These are phyloP conservation scores for Anneissia japonica DNA, from an alignment of 35 echinoderm and acorn worm species.

Conservation along the genomic window DNA sequence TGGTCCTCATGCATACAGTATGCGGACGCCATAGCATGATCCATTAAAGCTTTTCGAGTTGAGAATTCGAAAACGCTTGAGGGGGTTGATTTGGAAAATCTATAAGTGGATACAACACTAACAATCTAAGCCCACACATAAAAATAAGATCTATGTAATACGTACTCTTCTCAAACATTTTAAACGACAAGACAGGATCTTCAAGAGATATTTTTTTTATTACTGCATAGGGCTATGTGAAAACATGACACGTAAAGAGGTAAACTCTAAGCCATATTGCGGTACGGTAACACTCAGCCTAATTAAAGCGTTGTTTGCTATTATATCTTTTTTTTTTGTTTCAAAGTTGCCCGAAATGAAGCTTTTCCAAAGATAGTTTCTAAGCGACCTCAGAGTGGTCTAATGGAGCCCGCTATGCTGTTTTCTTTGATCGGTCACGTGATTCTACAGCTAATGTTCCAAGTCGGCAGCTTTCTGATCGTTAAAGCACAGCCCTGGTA, in stretches of 20 bases:
- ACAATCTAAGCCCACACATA: too few species aligned
- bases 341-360: constrained; percentile 74
- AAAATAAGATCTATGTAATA: too few species aligned
- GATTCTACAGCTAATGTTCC: constrained; percentile 61
- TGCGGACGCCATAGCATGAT: too few species aligned
- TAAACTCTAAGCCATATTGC: not conserved
- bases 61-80: too few species aligned
- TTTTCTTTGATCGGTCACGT: constrained; percentile 79
- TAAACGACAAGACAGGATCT: too few species aligned
- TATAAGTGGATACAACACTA: too few species aligned
- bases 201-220: too few species aligned
- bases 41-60: too few species aligned
- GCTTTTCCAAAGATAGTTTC: constrained; percentile 67
- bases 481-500: constrained; percentile 64
- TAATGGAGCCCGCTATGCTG: constrained; percentile 74
- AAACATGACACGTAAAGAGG: not conserved
- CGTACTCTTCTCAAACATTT: too few species aligned
- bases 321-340: not conserved
- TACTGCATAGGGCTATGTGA: too few species aligned
- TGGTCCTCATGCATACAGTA: too few species aligned
- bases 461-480: constrained; percentile 63
- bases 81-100: too few species aligned
- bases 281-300: not conserved
- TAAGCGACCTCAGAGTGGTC: constrained; percentile 61
- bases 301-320: not conserved